A percentile compares a stretch with the other conserved stretches of the same genome.
Conservation (phyloP, 2,888 invertebrate species). For the Pimpla rufipes region DNA sequence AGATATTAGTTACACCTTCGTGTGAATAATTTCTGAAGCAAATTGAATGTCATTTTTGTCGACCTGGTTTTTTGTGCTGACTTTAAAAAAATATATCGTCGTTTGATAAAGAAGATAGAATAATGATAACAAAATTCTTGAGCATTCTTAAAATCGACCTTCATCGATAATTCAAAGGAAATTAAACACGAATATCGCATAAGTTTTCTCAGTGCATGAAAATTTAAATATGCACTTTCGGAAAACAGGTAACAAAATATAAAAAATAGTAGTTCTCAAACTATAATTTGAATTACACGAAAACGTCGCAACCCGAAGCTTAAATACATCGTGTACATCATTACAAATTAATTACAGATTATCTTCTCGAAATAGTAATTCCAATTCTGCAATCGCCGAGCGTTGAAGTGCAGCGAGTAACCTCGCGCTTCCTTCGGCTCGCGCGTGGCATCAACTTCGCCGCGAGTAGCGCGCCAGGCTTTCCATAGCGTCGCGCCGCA, state of each 20-base stretch:
- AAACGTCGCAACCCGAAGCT: no score
- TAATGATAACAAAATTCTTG: no score
- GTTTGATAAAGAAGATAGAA: no score
- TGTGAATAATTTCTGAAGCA: no score
- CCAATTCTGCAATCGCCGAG: neutral
- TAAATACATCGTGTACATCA: no score
- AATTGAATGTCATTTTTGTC: no score
- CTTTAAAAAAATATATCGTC: no score
- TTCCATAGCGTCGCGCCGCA: constrained; percentile 35
- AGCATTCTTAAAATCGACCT: no score
- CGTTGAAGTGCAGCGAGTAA: neutral
- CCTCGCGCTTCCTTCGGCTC: neutral
- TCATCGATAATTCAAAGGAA: no score
- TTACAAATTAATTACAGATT: no score
- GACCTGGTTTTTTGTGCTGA: no score
- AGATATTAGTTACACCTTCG: no score
- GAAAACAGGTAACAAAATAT: neutral
- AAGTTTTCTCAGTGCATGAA: neutral
- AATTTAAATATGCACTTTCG: neutral
- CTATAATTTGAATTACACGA: neutral
- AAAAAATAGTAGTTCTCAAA: neutral
- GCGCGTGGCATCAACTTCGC: constrained; percentile 25
- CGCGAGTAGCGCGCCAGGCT: constrained; percentile 34
- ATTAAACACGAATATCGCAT: neutral
- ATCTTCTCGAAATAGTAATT: neutral